phyloP scores from a whole-genome alignment of 2,113 vertebrate genomes.

The Actenoides lindsayi region DNA sequence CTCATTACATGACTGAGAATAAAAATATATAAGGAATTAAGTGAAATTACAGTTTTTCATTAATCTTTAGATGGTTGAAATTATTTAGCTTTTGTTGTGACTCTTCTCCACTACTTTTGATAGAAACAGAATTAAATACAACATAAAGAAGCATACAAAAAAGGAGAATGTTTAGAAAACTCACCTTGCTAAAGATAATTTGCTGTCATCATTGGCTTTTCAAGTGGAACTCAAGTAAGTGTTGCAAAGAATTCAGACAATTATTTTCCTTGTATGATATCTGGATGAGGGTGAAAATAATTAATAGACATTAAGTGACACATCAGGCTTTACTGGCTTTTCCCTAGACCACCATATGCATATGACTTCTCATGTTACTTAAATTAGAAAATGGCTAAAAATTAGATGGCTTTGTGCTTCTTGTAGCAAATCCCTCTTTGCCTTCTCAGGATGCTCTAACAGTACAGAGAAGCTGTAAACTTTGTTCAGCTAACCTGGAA shows the following conservation, averaged over 20 bases:
- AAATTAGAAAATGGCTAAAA: neutral
- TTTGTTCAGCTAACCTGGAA: neutral
- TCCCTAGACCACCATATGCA: neutral
- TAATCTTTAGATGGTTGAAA: neutral
- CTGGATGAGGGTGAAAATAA: neutral
- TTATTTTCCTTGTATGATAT: neutral
- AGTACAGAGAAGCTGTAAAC: neutral
- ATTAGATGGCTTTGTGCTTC: neutral
- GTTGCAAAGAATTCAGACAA: neutral
- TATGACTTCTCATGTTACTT: neutral
- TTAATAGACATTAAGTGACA: neutral
- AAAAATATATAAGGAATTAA: neutral
- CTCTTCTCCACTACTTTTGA: neutral
- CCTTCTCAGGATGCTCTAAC: neutral
- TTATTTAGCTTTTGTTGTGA: neutral
- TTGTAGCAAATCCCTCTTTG: neutral
- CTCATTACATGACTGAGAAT: neutral
- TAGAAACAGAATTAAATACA: no score
- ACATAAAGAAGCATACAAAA: neutral
- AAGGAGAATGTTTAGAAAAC: neutral
- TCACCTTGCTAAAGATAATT: neutral
- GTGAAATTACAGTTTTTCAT: neutral
- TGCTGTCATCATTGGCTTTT: slow-evolving; percentile 23
- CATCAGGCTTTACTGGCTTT: neutral
- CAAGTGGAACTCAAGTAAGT: neutral